Evolutionary conservation across 2,888 invertebrate genomes (phyloP), one percentile per base, ranked within the genome.

Genomic region (Scelioninae gen. 1): DNA sequence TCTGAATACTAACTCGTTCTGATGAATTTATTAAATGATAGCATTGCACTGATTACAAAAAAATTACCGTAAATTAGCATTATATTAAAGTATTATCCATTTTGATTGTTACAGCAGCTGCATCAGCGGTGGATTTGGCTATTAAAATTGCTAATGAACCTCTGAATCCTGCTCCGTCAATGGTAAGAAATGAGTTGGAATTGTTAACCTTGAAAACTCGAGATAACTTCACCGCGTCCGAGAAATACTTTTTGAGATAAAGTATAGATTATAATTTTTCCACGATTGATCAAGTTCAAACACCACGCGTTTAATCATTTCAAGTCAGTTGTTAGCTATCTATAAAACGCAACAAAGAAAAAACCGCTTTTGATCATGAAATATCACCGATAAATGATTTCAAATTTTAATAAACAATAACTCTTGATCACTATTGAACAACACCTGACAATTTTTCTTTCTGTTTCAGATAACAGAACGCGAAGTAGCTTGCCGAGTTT

Each of bases 101-200:
- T 72, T 84, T 72, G 9, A 31, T 68, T 88, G 84, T 87, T 86
- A 83, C 88, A 87, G 87, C 85, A 84, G 85, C 87, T 86, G 83
- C 87, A 87, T 87, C 85, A 84, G 85, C 87, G 85, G 85, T 85
- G 84, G 85, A 87, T 43, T 56, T 66, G 60, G 38, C 51, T 15
- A 11, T 63, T 23, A 87, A 63, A 84, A 85, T 72, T 85, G 85
- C 65, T 71, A 87, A 77, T 77, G 87, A 88, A 79, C 85, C 66
- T 43, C 86, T 88, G 83, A 88, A 87, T 65, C 89, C 91, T 85
- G 88, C 88, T 82, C 88, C 88, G 84, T 90, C 91, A 74, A 89
- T 90, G 85, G 90, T 90, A 72, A 88, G 87, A 87, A 69, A 71
- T 11, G 31, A 66, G 32, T 47, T n/a, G 13, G 32, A 31, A 53